Evolutionary conservation across 2,888 invertebrate species (phyloP), one percentile per base, ranked within the genome.

Genomic region (Microctonus aethiopoides): DNA sequence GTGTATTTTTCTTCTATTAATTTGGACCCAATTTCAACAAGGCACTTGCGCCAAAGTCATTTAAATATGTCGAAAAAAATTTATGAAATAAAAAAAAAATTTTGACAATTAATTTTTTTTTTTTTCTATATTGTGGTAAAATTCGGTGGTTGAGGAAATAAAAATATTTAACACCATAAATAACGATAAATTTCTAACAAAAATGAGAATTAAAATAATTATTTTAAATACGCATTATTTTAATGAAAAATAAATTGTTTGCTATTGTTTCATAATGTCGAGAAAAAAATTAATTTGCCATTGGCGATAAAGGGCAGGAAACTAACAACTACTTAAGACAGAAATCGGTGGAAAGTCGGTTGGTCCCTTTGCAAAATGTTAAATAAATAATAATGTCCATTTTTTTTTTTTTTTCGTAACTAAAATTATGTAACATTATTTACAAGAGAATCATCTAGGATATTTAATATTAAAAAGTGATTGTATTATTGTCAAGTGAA

Each of bases 311-410:
- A 74, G 81, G 86, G 84, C 86, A 86, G 86, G 80, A 78, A 75
- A 67, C 74, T 76, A 76, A 72, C 24, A 83, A 83, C 75, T 76
- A 75, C 77, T 83, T 85, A 85, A 84, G 82, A 83, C 80, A 84
- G 81, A 85, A 85, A 83, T 86, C 85, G 86, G 86, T 86, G 86
- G 86, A 86, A 86, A 85, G 78, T 86, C 83, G 82, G 82, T 85
- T 86, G 86, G 84, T 86, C 85, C 82, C 83, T 81, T 84, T 85
- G 79, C 79, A 79, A 78, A 80, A 75, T 81, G 80, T 82, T 80
- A 81, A 86, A 86, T 86, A 86, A 86, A 86, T 86, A 85, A 79
- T 80, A 81, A 75, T 81, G 76, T 78, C 74, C 80, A 76, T 75
- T 80, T 76, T 76, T 75, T 79, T 76, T 13, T 36, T 46, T 46